These are phyloP conservation scores for Micromesistius poutassou DNA, from an alignment of 2,797 vertebrate genomes.

Conservation along the genomic window DNA sequence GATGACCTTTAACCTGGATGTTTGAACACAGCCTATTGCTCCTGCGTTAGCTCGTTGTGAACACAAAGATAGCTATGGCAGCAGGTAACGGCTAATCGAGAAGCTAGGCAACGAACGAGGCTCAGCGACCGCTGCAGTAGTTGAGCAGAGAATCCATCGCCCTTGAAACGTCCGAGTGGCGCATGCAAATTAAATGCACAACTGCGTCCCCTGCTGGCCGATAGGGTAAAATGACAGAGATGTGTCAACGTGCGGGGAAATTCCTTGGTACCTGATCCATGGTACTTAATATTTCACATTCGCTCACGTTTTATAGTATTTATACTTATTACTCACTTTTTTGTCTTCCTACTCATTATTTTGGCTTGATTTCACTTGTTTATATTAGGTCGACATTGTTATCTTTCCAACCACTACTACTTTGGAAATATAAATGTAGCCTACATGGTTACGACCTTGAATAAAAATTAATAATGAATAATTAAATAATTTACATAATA, in stretches of 20 bases:
- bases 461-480: neutral
- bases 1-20: neutral
- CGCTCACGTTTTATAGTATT: neutral
- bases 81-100: neutral
- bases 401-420: neutral
- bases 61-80: neutral
- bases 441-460: neutral
- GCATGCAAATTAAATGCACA: neutral
- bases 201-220: neutral
- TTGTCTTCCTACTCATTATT: too few species aligned
- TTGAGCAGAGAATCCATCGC: neutral
- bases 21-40: neutral
- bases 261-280: neutral
- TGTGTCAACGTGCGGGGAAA: neutral
- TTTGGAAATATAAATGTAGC: neutral
- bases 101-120: neutral
- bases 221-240: neutral
- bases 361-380: neutral
- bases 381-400: neutral
- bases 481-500: too few species aligned
- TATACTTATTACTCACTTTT: neutral
- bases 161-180: neutral
- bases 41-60: neutral
- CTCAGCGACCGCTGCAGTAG: neutral
- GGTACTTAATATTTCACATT: neutral